Evolutionary conservation across 2,888 invertebrate genomes (phyloP).

Genomic region (Cryptocheilus praepositus): DNA sequence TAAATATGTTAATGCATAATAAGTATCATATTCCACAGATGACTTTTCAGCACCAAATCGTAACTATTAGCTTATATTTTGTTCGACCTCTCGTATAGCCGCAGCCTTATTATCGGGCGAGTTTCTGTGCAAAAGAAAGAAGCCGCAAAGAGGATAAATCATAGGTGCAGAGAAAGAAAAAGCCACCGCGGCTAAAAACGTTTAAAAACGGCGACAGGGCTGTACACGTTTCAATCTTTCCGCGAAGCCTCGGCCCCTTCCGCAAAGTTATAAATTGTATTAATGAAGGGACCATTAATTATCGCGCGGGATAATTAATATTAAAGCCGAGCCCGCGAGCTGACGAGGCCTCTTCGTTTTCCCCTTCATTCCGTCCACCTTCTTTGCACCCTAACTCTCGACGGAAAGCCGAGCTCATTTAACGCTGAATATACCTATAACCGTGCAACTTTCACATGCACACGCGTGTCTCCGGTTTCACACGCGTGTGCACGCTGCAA

Average conservation of each 20-base stretch:
- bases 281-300: conserved; percentile 61
- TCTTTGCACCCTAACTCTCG: conserved; percentile 23
- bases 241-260: background rate
- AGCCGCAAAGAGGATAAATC: background rate
- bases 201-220: background rate
- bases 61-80: no score
- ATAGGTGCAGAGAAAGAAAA: background rate
- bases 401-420: conserved; percentile 32
- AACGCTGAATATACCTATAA: background rate
- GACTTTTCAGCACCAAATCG: no score
- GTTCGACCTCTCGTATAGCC: no score
- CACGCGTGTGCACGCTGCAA: conserved; percentile 28
- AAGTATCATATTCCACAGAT: no score
- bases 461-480: background rate
- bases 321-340: conserved; percentile 53
- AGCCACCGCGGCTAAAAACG: background rate
- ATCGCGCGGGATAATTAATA: conserved; percentile 60
- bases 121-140: no score
- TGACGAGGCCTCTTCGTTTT: conserved; percentile 55
- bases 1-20: no score
- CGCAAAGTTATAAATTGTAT: conserved; percentile 51
- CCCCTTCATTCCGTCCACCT: conserved; percentile 2
- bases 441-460: background rate
- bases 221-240: conserved; percentile 1
- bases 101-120: no score